Conservation (phyloP, 1,140 invertebrate genomes). For the Zaprionus vittiger region DNA sequence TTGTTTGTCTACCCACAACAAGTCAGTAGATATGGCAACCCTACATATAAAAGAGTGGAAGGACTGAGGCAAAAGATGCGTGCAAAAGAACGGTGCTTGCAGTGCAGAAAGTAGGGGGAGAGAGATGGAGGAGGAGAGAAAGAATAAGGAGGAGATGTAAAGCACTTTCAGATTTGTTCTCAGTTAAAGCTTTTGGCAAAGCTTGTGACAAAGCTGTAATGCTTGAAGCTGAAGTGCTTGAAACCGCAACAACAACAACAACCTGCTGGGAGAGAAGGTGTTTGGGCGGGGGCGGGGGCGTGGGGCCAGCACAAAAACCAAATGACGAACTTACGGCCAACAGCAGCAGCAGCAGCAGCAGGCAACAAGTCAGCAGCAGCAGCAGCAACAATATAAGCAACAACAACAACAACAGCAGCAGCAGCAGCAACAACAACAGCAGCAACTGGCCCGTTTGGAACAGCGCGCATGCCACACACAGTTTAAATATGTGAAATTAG, state of each 20-base stretch:
- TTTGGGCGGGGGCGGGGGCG: conserved; percentile 41
- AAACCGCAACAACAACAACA: conserved; percentile 37
- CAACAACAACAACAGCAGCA: conserved; percentile 49
- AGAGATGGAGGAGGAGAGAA: not conserved
- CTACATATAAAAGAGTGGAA: not conserved
- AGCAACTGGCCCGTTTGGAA: conserved; percentile 78
- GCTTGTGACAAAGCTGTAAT: conserved; percentile 39
- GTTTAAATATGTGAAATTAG: conserved; percentile 84
- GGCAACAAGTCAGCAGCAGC: conserved; percentile 54
- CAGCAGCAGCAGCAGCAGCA: conserved; percentile 60
- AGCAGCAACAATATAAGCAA: conserved; percentile 47
- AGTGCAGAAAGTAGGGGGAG: too few species aligned
- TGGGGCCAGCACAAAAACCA: conserved; percentile 59
- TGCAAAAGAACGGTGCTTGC: not conserved
- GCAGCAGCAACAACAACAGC: conserved; percentile 56
- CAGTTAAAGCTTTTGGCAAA: conserved; percentile 42
- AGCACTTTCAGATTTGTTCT: conserved; percentile 12
- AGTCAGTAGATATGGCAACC: too few species aligned
- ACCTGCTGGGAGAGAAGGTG: conserved; percentile 58
- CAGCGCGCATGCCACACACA: conserved; percentile 83
- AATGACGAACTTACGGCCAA: conserved; percentile 82
- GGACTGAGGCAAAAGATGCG: not conserved
- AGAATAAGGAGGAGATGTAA: not conserved
- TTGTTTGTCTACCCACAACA: too few species aligned
- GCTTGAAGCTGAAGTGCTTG: conserved; percentile 37